Evolutionary conservation across 1,140 invertebrate genomes (phyloP).

Genomic region (Pomacea maculata): DNA sequence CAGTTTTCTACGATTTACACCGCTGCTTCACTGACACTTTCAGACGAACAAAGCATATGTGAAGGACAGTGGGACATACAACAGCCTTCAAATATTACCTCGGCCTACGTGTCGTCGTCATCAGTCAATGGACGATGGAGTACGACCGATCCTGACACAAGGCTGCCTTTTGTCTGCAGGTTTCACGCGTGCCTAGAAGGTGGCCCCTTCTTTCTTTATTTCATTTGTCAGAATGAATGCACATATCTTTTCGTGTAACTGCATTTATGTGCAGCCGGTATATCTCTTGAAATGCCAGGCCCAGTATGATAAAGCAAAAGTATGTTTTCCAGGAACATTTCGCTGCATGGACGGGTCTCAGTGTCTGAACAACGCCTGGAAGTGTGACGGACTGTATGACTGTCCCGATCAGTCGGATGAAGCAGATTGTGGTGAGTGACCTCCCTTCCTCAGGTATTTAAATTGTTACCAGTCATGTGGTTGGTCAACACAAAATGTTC

Average conservation of each 20-base stretch:
- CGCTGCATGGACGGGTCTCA: conserved; percentile 11
- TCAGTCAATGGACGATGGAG: conserved; percentile 6
- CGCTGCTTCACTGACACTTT: too few relatives aligned
- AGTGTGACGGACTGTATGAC: conserved; percentile 8
- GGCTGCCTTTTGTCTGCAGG: conserved; percentile 13
- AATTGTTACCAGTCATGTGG: too few relatives aligned
- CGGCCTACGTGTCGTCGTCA: neutral
- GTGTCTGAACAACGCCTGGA: conserved; percentile 11
- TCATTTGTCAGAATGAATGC: too few relatives aligned
- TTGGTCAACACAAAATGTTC: too few relatives aligned
- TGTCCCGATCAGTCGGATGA: conserved; percentile 14
- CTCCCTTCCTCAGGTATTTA: too few relatives aligned
- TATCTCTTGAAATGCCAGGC: too few relatives aligned
- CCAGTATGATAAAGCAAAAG: too few relatives aligned
- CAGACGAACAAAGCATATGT: conserved; percentile 3
- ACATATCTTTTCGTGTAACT: too few relatives aligned
- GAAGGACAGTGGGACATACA: conserved; percentile 2
- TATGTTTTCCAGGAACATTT: conserved; percentile 8
- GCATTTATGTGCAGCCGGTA: too few relatives aligned
- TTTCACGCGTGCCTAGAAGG: conserved; percentile 7
- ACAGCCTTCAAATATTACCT: neutral
- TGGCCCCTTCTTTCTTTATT: neutral
- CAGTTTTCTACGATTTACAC: neutral
- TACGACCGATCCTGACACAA: neutral
- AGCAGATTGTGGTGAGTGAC: neutral